Evolutionary conservation across 1,140 invertebrate species (phyloP), one percentile per base, ranked within the genome.

Genomic region (Vanessa tameamea): DNA sequence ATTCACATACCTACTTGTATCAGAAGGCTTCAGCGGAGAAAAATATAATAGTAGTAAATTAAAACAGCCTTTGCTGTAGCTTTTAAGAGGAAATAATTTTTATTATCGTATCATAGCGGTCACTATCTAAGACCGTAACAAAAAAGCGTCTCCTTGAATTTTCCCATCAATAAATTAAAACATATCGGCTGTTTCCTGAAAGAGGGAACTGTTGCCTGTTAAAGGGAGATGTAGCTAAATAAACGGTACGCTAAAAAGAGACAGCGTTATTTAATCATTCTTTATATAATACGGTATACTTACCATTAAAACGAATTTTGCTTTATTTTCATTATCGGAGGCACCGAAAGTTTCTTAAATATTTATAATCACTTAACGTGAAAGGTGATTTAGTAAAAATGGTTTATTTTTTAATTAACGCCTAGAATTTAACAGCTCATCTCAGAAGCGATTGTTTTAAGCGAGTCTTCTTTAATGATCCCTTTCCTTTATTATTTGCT

Each of bases 131-230:
- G 14, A 53, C 50, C n/a, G 50, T 53, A 20, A 53, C 50, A 53
- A 20, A 51, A 11, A 53, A 53, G 50, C n/a, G 50, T 53, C 50
- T 53, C 20, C 50, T 53, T n/a, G 50, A 53, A 53, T n/a, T 53
- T 53, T 53, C 50, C 14, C 50, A 53, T 53, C 50, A 53, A 53
- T 53, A 53, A 53, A n/a, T n/a, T 7, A 53, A 53, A 53, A n/a
- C n/a, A 43, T 43, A 53, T 53, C n/a, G n/a, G 14, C n/a, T 53
- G 16, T 53, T 53, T 57, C 16, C 53, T 57, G 53, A 5, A 50
- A 13, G 47, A 5, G 26, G 26, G 26, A 31, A 31, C 15, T 50
- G 12, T 50, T 50, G 26, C 26, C 15, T 57, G 11, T 57, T 23
- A 57, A 11, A 57, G n/a, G 7, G 16, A 12, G 20, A 57, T 8